Evolutionary conservation across 2,888 invertebrate species (phyloP).

Genomic region (Zootermopsis nevadensis): DNA sequence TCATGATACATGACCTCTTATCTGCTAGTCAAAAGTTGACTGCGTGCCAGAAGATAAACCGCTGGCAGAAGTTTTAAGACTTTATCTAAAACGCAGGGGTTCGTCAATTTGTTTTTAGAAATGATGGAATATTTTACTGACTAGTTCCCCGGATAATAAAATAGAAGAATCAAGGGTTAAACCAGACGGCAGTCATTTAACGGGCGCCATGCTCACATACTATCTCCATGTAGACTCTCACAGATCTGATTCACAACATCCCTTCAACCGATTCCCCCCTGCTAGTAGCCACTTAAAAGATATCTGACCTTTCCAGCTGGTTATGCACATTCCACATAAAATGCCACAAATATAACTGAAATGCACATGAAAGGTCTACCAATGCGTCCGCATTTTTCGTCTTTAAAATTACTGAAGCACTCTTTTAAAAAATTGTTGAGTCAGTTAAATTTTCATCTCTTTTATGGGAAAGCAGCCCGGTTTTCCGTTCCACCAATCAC

Average conservation of each 20-base stretch:
- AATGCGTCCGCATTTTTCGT: too few species aligned
- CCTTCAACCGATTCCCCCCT: not conserved
- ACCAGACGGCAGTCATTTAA: slow-evolving; percentile 30
- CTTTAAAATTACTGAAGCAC: too few species aligned
- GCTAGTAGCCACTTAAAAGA: too few species aligned
- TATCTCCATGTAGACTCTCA: not conserved
- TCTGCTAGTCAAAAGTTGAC: not conserved
- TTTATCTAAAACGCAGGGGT: slow-evolving; percentile 26
- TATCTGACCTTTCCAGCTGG: too few species aligned
- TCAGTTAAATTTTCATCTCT: too few species aligned
- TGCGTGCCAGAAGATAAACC: slow-evolving; percentile 9
- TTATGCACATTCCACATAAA: too few species aligned
- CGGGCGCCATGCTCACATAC: slow-evolving; percentile 14
- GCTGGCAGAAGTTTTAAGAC: slow-evolving; percentile 18
- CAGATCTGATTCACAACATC: not conserved
- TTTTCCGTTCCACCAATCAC: too few species aligned
- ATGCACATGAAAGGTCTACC: too few species aligned
- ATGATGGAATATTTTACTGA: slow-evolving; percentile 41
- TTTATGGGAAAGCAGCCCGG: too few species aligned
- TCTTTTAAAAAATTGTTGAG: too few species aligned
- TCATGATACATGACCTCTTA: not conserved
- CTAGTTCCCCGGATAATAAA: not conserved
- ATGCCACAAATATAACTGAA: too few species aligned
- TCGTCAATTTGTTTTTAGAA: slow-evolving; percentile 35
- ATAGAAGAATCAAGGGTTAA: slow-evolving; percentile 19